Evolutionary conservation across 37 sponge, comb jelly and placozoan genomes (phyloP), one percentile per base, ranked within the genome.

Genomic region (Ianthella basta): DNA sequence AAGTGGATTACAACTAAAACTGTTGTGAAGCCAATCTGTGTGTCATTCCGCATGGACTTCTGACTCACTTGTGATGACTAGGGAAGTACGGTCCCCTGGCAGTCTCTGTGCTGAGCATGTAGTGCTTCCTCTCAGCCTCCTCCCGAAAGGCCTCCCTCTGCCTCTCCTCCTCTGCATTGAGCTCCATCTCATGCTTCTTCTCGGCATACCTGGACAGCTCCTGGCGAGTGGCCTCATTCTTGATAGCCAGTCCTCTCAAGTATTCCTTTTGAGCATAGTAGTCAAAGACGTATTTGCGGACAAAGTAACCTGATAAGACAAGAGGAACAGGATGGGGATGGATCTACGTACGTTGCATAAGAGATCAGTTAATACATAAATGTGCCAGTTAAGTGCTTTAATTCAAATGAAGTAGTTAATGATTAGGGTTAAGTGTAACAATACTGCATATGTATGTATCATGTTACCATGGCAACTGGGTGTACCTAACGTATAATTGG

Each of bases 191-290:
- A 34, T 20, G 15, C 27, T 12, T 30, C n/a, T 34, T 60, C 25
- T 77, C 60, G 77, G 50, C 72, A 25, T 82, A 25, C 5, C 55
- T 23, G 19, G 55, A 4, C 35, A 85, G 77, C 16, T 63, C 39
- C 35, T 84, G 37, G 15, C 61, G 14, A 23, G 77, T 40, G 1
- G 27, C 15, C 63, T 78, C 74, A 57, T 91, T 91, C 78, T 84
- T 91, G 3, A 27, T 20, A 54, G 27, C 55, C 57, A 91, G 59
- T 19, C 57, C 92, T 33, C 40, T 80, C 60, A 93, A 55, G 73
- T 89, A 87, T 24, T 27, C 41, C 78, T 86, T 85, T 18, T 85
- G 84, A 1, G 89, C 85, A 59, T 93, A 89, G 83, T 87, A 93
- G 72, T 89, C 56, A 72, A 80, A 80, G 40, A 89, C 85, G 30